Base-by-base conservation (phyloP, 2,888 invertebrate genomes). In the Morpho achilles region DNA sequence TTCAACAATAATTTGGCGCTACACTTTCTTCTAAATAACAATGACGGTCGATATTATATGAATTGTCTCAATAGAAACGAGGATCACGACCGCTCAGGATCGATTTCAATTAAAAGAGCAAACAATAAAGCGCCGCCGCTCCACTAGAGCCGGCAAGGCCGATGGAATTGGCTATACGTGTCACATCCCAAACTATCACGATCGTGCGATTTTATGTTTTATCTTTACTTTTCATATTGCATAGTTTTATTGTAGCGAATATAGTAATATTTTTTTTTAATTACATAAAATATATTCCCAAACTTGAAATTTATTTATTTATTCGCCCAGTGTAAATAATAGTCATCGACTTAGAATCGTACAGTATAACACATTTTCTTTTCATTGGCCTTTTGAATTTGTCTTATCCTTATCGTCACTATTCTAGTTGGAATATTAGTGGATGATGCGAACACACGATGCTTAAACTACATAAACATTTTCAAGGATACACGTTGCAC, bases 91-190 rank as follows among this genome's bases (percentile, higher is more conserved):
- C 75, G 58, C 61, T 67, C 72, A 66, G 69, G 69, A 80, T 83
- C 80, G 75, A 83, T 84, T 82, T 80, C 84, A 83, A 84, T 86
- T 84, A 84, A 82, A 82, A 76, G 73, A 71, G 68, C 77, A 80
- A 84, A 84, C 82, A 85, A 80, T 80, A 75, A 32, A 32, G 73
- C 68, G 69, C 70, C 69, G 77, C 79, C 74, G 73, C 74, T 66
- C 60, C 67, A 67, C 63, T 73, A 73, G 71, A 74, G 70, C 75
- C 71, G 68, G 67, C 70, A 71, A 71, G 69, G 69, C 61, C 62
- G 62, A 65, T 61, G 55, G 64, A 66, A 65, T 65, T 63, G 68
- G 73, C 73, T 75, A 61, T 61, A 67, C 65, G 65, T 61, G 61
- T 67, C 64, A 66, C 62, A 56, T 52, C 58, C 53, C 47, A 44